Percentiles rank a stretch among this genome's conserved stretches.
Evolutionary conservation across 1,140 invertebrate genomes (phyloP).

Genomic region (Eulimnadia texana): DNA sequence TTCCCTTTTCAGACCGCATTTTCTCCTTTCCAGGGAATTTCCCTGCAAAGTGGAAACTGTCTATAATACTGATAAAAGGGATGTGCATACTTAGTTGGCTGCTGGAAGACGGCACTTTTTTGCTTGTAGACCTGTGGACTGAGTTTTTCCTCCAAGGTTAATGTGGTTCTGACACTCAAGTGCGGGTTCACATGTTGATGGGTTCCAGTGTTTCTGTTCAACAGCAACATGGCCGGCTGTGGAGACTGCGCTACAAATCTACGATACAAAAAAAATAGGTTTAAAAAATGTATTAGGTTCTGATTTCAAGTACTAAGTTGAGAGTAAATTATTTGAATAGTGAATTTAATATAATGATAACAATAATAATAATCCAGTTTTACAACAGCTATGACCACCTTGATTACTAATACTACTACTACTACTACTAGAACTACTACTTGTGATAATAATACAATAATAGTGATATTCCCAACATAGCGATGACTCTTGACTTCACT

Average conservation of each 20-base stretch:
- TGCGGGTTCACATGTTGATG: constrained; percentile 6
- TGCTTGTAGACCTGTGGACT: constrained; percentile 19
- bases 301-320: neutral
- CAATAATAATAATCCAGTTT: too few species aligned
- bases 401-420: too few species aligned
- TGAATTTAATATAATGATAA: too few species aligned
- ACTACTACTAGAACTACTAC: too few species aligned
- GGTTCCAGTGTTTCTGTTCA: constrained; percentile 8
- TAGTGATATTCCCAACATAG: too few species aligned
- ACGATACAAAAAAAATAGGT: neutral
- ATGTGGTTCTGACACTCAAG: neutral
- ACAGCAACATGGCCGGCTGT: constrained; percentile 7
- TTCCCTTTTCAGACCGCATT: too few species aligned
- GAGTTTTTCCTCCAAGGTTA: constrained; percentile 15
- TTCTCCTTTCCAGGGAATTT: too few species aligned
- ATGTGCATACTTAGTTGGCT: constrained; percentile 8
- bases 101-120: constrained; percentile 19
- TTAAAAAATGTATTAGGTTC: neutral
- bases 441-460: too few species aligned
- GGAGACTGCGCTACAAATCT: neutral
- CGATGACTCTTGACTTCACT: too few species aligned
- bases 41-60: too few species aligned
- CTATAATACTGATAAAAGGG: neutral
- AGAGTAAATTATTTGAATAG: too few species aligned
- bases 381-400: too few species aligned